Percentiles rank a stretch among this genome's conserved stretches.
phyloP scores from a whole-genome alignment of 2,797 vertebrate species.

The Chaetophractus vellerosus region DNA sequence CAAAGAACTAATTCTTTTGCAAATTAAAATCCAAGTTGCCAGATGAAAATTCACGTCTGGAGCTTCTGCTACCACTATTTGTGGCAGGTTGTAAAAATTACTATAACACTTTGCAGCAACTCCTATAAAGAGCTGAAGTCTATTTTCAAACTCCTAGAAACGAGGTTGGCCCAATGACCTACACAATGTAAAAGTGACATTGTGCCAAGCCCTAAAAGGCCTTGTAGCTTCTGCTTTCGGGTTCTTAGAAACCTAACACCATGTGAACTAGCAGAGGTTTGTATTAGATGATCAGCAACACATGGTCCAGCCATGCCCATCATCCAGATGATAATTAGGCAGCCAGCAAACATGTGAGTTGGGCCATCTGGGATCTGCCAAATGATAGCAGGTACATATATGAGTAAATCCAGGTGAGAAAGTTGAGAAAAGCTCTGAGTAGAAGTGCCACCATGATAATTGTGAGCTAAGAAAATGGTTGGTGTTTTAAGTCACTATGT shows the following conservation, averaged over 20 bases:
- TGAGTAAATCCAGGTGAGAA: neutral
- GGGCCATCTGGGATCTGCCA: neutral
- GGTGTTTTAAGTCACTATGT: neutral
- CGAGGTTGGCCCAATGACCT: neutral
- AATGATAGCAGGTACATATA: neutral
- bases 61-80: neutral
- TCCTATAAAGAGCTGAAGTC: neutral
- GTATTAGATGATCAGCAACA: neutral
- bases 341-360: neutral
- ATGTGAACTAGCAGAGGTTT: neutral
- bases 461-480: neutral
- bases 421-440: neutral
- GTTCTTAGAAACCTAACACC: neutral
- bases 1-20: neutral
- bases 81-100: neutral
- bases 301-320: neutral
- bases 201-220: neutral
- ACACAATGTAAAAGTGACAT: neutral
- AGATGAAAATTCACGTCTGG: neutral
- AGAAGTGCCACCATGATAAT: neutral
- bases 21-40: neutral
- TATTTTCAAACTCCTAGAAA: neutral
- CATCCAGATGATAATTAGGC: neutral
- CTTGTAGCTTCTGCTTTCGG: neutral
- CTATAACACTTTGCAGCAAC: neutral